Evolutionary conservation across 2,113 vertebrate genomes (phyloP).

Genomic region (Motacilla tschutschensis): DNA sequence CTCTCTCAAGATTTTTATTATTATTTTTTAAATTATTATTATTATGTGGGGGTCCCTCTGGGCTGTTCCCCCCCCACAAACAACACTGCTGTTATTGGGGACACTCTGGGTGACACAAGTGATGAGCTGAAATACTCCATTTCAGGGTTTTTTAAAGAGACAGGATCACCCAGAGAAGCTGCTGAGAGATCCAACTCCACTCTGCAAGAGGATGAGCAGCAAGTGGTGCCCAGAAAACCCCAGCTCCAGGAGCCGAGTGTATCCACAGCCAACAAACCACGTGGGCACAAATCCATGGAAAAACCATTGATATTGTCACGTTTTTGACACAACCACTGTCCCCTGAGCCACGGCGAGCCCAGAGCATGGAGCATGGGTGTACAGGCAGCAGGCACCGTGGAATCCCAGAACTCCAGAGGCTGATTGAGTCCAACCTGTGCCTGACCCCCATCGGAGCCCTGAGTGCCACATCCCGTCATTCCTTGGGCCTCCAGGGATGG

Average conservation of each 20-base stretch:
- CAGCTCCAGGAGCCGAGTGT: neutral
- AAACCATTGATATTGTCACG: rapidly evolving
- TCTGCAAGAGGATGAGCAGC: neutral
- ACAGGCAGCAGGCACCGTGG: neutral
- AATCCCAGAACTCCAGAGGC: neutral
- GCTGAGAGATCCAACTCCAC: rapidly evolving
- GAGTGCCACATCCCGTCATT: neutral
- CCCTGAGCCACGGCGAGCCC: neutral
- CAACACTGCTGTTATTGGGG: neutral
- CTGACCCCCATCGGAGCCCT: rapidly evolving
- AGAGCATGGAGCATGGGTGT: no score
- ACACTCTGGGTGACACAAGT: neutral
- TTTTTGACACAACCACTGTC: neutral
- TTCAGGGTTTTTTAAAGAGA: neutral
- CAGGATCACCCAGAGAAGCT: neutral
- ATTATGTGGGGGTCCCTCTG: neutral
- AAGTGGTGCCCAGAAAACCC: neutral
- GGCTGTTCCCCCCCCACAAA: no score
- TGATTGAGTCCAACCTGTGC: neutral
- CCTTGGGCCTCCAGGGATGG: no score
- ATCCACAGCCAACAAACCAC: neutral
- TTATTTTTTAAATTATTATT: neutral
- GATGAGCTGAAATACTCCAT: neutral
- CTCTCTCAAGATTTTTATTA: neutral
- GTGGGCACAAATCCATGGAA: neutral